phyloP scores from a whole-genome alignment of 2,888 invertebrate species.

The Apotomis capreana region DNA sequence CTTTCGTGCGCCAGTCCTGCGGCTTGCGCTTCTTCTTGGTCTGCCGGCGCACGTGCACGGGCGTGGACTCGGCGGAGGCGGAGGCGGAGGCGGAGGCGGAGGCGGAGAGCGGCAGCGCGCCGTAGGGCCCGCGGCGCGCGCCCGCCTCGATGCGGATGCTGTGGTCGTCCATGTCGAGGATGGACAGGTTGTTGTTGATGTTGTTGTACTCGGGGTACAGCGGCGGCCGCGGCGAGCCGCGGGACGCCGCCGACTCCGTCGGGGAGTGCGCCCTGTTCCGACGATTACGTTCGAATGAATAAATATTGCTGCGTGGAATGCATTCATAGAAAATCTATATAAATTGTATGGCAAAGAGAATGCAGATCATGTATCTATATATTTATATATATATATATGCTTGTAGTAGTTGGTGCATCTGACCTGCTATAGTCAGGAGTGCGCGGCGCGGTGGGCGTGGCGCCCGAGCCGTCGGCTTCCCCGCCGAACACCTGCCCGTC shows the following conservation, averaged over 20 bases:
- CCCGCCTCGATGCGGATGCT: slow-evolving; percentile 44
- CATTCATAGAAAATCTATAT: no score
- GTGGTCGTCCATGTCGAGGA: slow-evolving; percentile 79
- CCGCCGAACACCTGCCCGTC: slow-evolving; percentile 67
- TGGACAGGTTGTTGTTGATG: slow-evolving; percentile 75
- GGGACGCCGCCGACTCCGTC: slow-evolving; percentile 49
- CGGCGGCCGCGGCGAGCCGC: slow-evolving; percentile 45
- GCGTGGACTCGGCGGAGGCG: slow-evolving; percentile 75
- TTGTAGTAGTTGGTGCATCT: neutral
- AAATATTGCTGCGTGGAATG: no score
- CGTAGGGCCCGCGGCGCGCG: slow-evolving; percentile 41
- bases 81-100: slow-evolving; percentile 38
- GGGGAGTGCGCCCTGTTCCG: slow-evolving; percentile 45
- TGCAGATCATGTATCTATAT: no score
- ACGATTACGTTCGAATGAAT: no score
- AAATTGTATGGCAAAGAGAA: no score
- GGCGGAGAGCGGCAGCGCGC: slow-evolving; percentile 27
- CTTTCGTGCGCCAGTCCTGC: slow-evolving; percentile 76
- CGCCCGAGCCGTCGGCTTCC: slow-evolving; percentile 76
- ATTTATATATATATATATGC: no score
- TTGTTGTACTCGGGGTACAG: slow-evolving; percentile 65
- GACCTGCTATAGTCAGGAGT: slow-evolving; percentile 82
- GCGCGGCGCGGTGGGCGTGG: slow-evolving; percentile 86
- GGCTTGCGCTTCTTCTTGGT: slow-evolving; percentile 74
- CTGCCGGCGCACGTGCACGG: slow-evolving; percentile 77